Percentiles rank a stretch among this genome's conserved stretches.
Evolutionary conservation across 2,888 invertebrate genomes (phyloP).

Genomic region (Pseudococcus longispinus): DNA sequence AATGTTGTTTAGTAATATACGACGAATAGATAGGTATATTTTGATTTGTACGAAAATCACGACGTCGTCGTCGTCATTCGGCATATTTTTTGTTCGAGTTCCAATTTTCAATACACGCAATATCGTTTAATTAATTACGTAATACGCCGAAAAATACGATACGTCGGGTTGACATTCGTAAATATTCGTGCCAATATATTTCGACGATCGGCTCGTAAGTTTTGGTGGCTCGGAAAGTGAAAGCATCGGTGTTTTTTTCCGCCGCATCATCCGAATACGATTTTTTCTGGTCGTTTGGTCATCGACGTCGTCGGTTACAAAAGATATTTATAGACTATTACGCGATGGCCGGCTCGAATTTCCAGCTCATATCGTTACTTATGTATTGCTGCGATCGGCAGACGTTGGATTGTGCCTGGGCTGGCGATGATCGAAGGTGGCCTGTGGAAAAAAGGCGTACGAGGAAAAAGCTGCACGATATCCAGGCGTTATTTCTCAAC

Average conservation of each 20-base stretch:
- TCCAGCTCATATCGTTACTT: not conserved
- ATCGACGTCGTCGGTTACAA: not conserved
- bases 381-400: too few species aligned
- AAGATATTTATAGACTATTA: not conserved
- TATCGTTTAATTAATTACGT: conserved; percentile 3
- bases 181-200: not conserved
- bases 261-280: not conserved
- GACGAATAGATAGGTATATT: not conserved
- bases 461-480: not conserved
- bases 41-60: not conserved
- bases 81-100: not conserved
- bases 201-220: not conserved
- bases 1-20: not conserved
- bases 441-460: not conserved
- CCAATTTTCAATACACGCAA: not conserved
- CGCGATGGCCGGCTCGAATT: not conserved
- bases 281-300: not conserved
- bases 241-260: not conserved
- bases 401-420: not conserved
- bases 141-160: not conserved
- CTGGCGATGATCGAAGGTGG: not conserved
- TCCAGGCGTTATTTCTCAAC: not conserved
- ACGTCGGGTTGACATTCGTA: not conserved
- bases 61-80: not conserved
- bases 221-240: not conserved